These are phyloP conservation scores for Magallana ariakensis DNA, from an alignment of 1,140 invertebrate species.

Conservation along the genomic window DNA sequence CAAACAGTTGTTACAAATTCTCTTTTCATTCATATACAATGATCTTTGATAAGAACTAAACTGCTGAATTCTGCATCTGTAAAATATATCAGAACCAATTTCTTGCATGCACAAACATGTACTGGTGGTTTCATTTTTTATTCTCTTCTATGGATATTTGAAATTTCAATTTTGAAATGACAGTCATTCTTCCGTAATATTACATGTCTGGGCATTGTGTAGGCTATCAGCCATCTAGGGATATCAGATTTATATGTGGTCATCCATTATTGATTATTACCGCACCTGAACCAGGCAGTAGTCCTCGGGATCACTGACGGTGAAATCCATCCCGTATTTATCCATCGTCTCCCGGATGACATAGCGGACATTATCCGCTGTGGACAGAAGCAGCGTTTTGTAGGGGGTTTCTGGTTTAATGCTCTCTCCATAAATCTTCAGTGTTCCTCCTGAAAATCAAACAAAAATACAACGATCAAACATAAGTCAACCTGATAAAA, in stretches of 20 bases:
- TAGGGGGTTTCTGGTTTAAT: constrained; percentile 98
- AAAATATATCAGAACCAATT: too few species aligned
- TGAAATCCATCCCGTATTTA: constrained; percentile 95
- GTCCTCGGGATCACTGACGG: constrained; percentile 90
- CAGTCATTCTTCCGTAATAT: too few species aligned
- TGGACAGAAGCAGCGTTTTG: constrained; percentile 96
- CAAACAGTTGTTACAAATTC: neutral
- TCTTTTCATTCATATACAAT: too few species aligned
- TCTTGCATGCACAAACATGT: too few species aligned
- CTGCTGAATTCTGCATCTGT: too few species aligned
- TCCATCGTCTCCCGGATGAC: constrained; percentile 98
- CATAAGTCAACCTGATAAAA: neutral
- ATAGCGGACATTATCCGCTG: constrained; percentile 92
- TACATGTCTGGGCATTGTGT: too few species aligned
- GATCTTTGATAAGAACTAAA: too few species aligned
- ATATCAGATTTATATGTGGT: too few species aligned
- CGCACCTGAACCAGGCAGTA: constrained; percentile 95
- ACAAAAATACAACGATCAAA: neutral
- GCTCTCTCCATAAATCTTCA: constrained; percentile 99
- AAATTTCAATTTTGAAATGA: too few species aligned
- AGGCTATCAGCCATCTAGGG: too few species aligned
- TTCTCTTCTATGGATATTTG: too few species aligned
- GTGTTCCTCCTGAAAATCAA: constrained; percentile 87
- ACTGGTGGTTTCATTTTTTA: too few species aligned
- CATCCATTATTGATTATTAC: neutral